phyloP scores from a whole-genome alignment of 2,888 invertebrate genomes.

The Acanthosoma haemorrhoidale region DNA sequence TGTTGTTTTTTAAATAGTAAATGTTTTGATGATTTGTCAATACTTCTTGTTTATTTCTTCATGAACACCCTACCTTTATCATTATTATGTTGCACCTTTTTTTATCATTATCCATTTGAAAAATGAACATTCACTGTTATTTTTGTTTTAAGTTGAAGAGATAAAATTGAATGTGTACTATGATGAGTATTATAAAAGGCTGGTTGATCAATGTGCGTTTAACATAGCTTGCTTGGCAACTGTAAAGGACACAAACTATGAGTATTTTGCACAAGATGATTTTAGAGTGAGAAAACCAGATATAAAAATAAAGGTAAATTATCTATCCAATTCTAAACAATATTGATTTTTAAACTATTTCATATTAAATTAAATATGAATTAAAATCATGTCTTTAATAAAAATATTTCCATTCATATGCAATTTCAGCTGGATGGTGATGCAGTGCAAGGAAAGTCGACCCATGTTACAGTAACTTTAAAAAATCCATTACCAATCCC shows the following conservation, averaged over 20 bases:
- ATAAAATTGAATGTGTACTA: slow-evolving; percentile 67
- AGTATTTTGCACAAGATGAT: slow-evolving; percentile 84
- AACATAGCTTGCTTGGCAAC: slow-evolving; percentile 75
- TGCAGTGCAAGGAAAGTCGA: slow-evolving; percentile 49
- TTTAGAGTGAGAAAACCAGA: slow-evolving; percentile 85
- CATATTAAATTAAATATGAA: background rate
- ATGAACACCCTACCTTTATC: no score
- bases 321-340: no score
- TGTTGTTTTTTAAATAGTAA: no score
- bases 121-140: no score
- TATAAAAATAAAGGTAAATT: slow-evolving; percentile 61
- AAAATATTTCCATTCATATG: no score
- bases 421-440: slow-evolving; percentile 47
- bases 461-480: slow-evolving; percentile 59
- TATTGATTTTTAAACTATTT: background rate
- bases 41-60: no score
- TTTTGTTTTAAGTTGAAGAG: slow-evolving; percentile 51
- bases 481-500: slow-evolving; percentile 77
- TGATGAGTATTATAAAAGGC: slow-evolving; percentile 68
- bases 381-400: no score
- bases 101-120: no score
- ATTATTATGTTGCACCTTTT: no score
- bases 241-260: slow-evolving; percentile 74
- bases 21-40: no score
- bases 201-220: slow-evolving; percentile 77